Base-by-base conservation (phyloP, 2,797 vertebrate species). In the Enteromius radiatus region DNA sequence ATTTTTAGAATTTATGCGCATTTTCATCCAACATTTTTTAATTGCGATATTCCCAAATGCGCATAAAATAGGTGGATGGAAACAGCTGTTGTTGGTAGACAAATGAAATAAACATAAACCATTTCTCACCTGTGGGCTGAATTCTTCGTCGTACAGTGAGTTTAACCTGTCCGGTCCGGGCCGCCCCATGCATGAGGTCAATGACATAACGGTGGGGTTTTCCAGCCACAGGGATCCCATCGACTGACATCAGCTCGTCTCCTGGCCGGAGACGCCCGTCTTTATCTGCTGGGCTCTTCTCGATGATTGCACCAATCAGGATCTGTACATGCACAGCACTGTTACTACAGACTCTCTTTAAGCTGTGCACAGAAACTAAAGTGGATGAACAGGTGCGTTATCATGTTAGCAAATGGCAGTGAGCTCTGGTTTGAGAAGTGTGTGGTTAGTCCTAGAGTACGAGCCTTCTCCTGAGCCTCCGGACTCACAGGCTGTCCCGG, bases 121-220 rank as follows among this genome's bases (percentile, higher is more conserved):
- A 56, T 23, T 47, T 83, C 95, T 88, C 89, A 98, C 98, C 97
- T 76, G 93, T 87, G 7, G 93, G 90, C 88, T 95, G 96, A 79
- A 94, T 88, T 94, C 97, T 96, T 93, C 98, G 95, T 91, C 97
- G 95, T 92, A 99, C 95, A 89, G 97, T 96, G 92, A 99, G 95
- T 80, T 96, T 98, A 80, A 99, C 98, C 86, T 99, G 97, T 80
- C 98, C 98, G 0, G 96, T 98, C 0, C 97, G 95, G 14, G 97
- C 98, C 47, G 98, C 98, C 0, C 95, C 96, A 84, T 99, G 98
- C 98, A 99, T 99, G 84, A 99, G 93, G 89, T 99, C 98, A 61
- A 99, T 99, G 91, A 99, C 98, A 0, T 99, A 98, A 92, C 98
- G 94, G 92, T 99, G 98, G 0, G 98, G 97, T 92, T 99, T 99